Evolutionary conservation across 1,140 invertebrate species (phyloP), one percentile per base, ranked within the genome.

Genomic region (Theocolax elegans): DNA sequence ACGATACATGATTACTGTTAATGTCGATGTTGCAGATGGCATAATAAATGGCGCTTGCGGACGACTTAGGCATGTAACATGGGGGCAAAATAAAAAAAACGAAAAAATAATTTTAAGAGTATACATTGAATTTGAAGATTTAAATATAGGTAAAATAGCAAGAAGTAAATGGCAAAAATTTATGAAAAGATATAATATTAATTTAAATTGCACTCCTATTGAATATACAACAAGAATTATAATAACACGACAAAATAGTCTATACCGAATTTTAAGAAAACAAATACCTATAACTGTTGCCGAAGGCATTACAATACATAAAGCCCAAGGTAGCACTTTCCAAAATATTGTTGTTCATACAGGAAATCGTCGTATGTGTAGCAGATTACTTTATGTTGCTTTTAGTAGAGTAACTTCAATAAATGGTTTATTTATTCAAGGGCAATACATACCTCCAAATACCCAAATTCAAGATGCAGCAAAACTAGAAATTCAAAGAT

Each of bases 401-500:
- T 46, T 13, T n/a, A 46, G 42, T 19, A 13, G 42, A 46, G 42
- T 46, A 46, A 46, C 42, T 8, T 46, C 6, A 8, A 3, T 46
- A 4, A 46, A 46, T 8, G 17, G 42, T n/a, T 46, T 46, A 46
- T 46, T 46, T 46, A 19, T 46, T 46, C 3, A 46, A n/a, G 42
- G 42, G n/a, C 6, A 46, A n/a, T 46, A n/a, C 17, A 19, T 46
- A 19, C n/a, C 42, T 46, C 42, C 42, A 46, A 21, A 19, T 66
- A 25, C 7, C 6, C 27, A n/a, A 1, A 23, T 46, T 2, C 9
- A 3, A 1, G 49, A 67, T 27, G 56, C 29, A 13, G 46, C 46
- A 6, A 49, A 67, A 17, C 0, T 27, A 15, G 58, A 71, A 17
- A 49, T 74, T 1, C 0, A 72, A 15, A 58, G 44, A 35, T 35